These are phyloP conservation scores for Prunella strophiata DNA, from an alignment of 2,797 vertebrate species.

Conservation along the genomic window DNA sequence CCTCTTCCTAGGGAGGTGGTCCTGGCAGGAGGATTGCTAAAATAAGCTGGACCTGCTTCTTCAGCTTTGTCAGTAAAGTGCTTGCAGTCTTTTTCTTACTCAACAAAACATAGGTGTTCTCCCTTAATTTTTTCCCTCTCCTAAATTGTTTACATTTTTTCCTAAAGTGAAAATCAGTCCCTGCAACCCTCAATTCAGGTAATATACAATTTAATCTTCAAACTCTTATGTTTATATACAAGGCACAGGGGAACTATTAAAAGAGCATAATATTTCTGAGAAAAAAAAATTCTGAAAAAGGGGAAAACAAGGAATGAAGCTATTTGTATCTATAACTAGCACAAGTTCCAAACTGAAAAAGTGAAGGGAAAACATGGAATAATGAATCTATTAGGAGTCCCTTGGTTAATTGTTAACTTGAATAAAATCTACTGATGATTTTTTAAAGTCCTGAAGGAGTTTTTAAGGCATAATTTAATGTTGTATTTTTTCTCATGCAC, in stretches of 20 bases:
- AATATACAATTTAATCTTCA: neutral
- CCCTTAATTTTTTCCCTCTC: neutral
- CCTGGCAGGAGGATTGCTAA: neutral
- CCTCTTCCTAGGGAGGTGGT: neutral
- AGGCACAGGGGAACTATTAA: neutral
- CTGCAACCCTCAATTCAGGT: neutral
- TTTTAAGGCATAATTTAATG: slow-evolving; percentile 70
- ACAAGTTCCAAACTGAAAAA: neutral
- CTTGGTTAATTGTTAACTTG: slow-evolving; percentile 60
- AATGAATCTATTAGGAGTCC: slow-evolving; percentile 31
- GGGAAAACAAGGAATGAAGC: neutral
- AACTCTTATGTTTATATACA: neutral
- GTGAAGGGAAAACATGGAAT: neutral
- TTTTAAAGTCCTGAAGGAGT: slow-evolving; percentile 67
- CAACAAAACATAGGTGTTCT: neutral
- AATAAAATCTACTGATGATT: slow-evolving; percentile 67
- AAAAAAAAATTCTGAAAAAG: neutral
- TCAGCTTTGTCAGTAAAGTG: neutral
- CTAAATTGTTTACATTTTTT: neutral
- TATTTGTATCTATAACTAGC: neutral
- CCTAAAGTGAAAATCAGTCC: slow-evolving; percentile 3
- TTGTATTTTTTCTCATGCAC: slow-evolving; percentile 56
- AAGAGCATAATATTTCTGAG: neutral
- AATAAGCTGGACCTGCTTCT: neutral
- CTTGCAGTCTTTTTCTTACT: neutral